Conservation (phyloP, 2,113 vertebrate species). For the Centrocercus urophasianus region DNA sequence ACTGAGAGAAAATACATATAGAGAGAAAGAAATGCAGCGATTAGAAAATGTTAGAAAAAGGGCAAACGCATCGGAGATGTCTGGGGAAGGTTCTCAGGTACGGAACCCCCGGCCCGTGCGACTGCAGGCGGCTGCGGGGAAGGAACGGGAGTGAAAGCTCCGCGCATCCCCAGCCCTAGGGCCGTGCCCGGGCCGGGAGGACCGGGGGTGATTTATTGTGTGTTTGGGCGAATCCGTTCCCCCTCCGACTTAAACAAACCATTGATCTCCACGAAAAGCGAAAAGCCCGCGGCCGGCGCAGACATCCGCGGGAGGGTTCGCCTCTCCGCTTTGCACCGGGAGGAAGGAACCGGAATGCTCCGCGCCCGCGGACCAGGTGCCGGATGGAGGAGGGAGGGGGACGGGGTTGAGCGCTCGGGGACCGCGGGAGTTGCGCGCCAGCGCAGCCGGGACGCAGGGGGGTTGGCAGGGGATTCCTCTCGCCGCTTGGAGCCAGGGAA, state of each 20-base stretch:
- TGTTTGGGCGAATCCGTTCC: neutral
- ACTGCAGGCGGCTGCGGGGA: neutral
- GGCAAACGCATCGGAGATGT: neutral
- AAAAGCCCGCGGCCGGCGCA: neutral
- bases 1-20: fast-evolving
- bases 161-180: neutral
- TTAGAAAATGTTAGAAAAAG: neutral
- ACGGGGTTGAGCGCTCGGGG: neutral
- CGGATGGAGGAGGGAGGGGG: neutral
- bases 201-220: constrained; percentile 12
- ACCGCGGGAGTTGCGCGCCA: neutral
- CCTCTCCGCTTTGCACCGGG: neutral
- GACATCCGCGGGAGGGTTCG: neutral
- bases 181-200: neutral
- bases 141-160: fast-evolving
- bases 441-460: neutral
- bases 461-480: neutral
- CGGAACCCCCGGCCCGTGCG: fast-evolving
- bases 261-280: neutral
- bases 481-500: neutral
- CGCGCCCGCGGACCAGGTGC: neutral
- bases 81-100: fast-evolving
- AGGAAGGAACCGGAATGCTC: neutral
- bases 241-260: neutral
- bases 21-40: fast-evolving